Evolutionary conservation across 2,797 vertebrate genomes (phyloP), one percentile per base, ranked within the genome.

Genomic region (Balearica regulorum): DNA sequence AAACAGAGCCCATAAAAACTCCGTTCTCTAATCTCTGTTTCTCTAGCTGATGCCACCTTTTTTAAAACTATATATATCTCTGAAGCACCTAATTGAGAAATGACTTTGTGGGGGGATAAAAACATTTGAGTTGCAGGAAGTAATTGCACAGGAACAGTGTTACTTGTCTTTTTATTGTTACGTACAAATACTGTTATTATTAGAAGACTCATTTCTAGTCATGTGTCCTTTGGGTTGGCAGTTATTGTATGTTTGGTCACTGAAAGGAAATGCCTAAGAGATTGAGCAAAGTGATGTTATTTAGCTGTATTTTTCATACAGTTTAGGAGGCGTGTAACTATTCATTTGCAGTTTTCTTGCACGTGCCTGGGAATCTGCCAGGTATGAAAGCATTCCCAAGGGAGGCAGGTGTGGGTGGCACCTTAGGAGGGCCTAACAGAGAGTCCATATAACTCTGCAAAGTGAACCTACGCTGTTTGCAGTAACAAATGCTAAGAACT

Each of bases 1-100:
- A 92, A 92, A 75, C 43, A 93, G 33, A 94, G 61, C 69, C 69
- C 75, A 14, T 72, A 94, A 87, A 54, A 96, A 86, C 46, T 54
- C 53, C 5, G 6, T 71, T 91, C 33, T 65, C 24, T 72, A 62
- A 89, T 72, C 64, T 86, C 43, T 51, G 8, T 72, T 91, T 78
- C 83, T 88, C 35, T 60, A 58, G 43, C 29, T 83, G 79, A 88
- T 92, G 48, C 46, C 16, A 51, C 65, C 31, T n/a, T 83, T 92
- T 66, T 51, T 77, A 61, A 39, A 94, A 75, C n/a, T 44, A 7
- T 46, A 6, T 65, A 15, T 82, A 54, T 48, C 41, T 44, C 68
- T 37, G 46, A 12, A 80, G 73, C 5, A 46, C 48, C 87, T 82
- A 41, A 78, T 41, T 77, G 61, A 90, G 48, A 54, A 69, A 83